Base-by-base conservation (phyloP, 2,888 invertebrate species). In the Lasioglossum lativentre region DNA sequence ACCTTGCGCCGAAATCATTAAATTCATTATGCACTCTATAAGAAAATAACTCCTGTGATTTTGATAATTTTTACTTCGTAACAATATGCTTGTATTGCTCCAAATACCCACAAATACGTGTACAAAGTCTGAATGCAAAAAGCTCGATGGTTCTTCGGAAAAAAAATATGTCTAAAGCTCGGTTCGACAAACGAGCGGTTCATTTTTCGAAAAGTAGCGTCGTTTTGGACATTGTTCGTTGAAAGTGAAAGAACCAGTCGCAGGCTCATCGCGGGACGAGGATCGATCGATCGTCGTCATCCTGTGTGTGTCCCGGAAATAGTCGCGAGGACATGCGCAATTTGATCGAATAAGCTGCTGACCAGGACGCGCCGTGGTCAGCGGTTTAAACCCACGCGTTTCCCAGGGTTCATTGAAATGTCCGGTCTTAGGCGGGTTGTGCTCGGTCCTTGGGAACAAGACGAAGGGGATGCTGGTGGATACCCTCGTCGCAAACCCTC, bases 331-430 rank as follows among this genome's bases (percentile, higher is more conserved):
- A 92, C 93, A 92, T 91, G 93, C 93, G 93, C 93, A 93, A 93
- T 92, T 93, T 90, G 86, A 88, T 78, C 80, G 85, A 86, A 89
- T 89, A 92, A 92, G 90, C 91, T 92, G 90, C 92, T 92, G 92
- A 92, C 92, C 92, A 89, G 89, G 90, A 88, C 73, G 70, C 82
- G 90, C 86, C 90, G 93, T 88, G 91, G 93, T 93, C 92, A 92
- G 91, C 90, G 92, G 91, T 91, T 92, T 91, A 83, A 91, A 89
- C 88, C 86, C 86, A 73, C 87, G 89, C 91, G 92, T 93, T 93
- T 90, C 87, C 93, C 88, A 86, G 92, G 93, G 92, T 93, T 94
- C 94, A 95, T 95, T 95, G 95, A 95, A 95, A 94, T 93, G 94
- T 95, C 93, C 93, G 94, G 93, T 93, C 93, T 93, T 93, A 92